Base-by-base conservation (phyloP, 2,797 vertebrate genomes). In the Sebastes trivittatus region DNA sequence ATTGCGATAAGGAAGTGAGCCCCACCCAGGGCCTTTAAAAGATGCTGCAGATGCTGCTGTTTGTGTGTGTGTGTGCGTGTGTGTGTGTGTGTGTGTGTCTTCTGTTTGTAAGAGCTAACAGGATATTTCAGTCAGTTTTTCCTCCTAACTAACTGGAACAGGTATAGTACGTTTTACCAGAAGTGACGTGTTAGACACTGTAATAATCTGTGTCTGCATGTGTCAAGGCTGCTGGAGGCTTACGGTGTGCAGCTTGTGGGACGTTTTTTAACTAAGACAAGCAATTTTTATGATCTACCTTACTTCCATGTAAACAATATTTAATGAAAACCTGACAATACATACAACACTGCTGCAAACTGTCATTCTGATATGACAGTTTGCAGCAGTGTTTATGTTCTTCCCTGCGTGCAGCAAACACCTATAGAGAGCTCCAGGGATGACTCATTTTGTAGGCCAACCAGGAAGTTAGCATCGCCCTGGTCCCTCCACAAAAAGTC, bases 1-100 rank as follows among this genome's bases (percentile, higher is more conserved):
- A 84, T 32, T 77, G 69, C 14, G 86, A 90, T 92, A 90, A 91
- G 91, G 92, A 95, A 93, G 90, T 93, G 81, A 76, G 77, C 93
- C 85, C 90, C 94, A 93, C 88, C 91, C 85, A 69, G 75, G 63
- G 56, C 75, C 70, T 85, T 89, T 89, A 79, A 87, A 91, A 87
- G 88, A 88, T 89, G 85, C 80, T 86, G 70, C 73, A 81, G 61
- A 82, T 87, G 77, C 58, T 65, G 2, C 3, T 23, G 72, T 55
- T 46, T 22, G 29, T 73, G 56, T 23, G 64, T 68, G 56, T 23
- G 64, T 68, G 42, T 65, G 70, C 32, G 54, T 13, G 36, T 23
- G 72, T 55, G 55, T 65, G 34, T 61, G 34, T 16, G 42, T 59
- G 49, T 14, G 16, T 62, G 36, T 18, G 34, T 30, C 34, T 38